Evolutionary conservation across 1,140 invertebrate species (phyloP).

Genomic region (Aphelenchoides avenae): DNA sequence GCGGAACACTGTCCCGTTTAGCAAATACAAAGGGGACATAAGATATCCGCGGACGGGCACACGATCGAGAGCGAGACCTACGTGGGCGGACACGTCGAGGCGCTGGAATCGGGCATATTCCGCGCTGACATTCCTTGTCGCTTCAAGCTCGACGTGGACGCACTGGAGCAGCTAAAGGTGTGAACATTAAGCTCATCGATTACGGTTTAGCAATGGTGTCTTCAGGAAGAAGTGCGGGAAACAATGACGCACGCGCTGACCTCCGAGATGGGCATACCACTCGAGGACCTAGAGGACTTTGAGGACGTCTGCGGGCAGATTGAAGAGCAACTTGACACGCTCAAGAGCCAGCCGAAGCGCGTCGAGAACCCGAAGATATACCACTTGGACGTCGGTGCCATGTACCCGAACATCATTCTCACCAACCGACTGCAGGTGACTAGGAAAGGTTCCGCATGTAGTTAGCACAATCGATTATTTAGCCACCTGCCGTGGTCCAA

Average conservation of each 20-base stretch:
- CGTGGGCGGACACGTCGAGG: constrained; percentile 96
- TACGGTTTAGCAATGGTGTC: too few species aligned
- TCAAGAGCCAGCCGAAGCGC: constrained; percentile 78
- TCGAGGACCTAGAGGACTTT: constrained; percentile 41
- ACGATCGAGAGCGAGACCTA: constrained; percentile 93
- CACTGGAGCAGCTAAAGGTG: constrained; percentile 70
- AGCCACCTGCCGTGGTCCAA: constrained; percentile 88
- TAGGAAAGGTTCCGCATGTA: too few species aligned
- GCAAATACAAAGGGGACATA: constrained; percentile 65
- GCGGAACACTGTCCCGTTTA: too few species aligned
- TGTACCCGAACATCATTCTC: constrained; percentile 99
- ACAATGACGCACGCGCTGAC: constrained; percentile 44
- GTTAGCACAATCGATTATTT: too few species aligned
- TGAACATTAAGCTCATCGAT: too few species aligned
- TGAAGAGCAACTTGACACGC: constrained; percentile 67
- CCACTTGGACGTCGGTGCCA: constrained; percentile 95
- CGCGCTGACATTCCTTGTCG: constrained; percentile 82
- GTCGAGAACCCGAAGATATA: constrained; percentile 92
- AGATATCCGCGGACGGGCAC: constrained; percentile 85
- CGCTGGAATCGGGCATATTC: constrained; percentile 92
- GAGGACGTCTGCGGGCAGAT: constrained; percentile 61
- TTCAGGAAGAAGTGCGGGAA: too few species aligned
- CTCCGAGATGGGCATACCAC: constrained; percentile 32
- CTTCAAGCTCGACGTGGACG: constrained; percentile 72
- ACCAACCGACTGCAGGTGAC: constrained; percentile 75